These are phyloP conservation scores for Gopherus flavomarginatus DNA, from an alignment of 2,113 vertebrate genomes.

Conservation along the genomic window DNA sequence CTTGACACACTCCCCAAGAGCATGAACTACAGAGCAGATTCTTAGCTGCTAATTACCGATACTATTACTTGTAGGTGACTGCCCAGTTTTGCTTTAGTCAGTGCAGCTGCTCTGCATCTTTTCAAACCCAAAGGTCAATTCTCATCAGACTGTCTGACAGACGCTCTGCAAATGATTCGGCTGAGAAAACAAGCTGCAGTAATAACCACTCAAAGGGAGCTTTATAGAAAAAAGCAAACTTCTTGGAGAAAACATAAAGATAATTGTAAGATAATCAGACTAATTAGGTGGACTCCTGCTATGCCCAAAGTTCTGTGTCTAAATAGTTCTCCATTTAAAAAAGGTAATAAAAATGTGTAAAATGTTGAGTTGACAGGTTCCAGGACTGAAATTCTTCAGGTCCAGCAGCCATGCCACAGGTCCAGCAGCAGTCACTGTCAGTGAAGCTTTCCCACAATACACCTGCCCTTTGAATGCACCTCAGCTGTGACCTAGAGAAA, in stretches of 20 bases:
- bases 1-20: neutral
- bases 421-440: neutral
- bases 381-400: neutral
- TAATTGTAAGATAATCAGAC: constrained; percentile 46
- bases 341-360: neutral
- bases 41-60: neutral
- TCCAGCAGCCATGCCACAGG: neutral
- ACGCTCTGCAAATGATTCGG: constrained; percentile 53
- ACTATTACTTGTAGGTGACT: constrained; percentile 17
- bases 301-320: neutral
- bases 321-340: constrained; percentile 8
- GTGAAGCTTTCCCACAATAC: neutral
- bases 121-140: constrained; percentile 38
- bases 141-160: constrained; percentile 5
- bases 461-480: too few relatives aligned
- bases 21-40: neutral
- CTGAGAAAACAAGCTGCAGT: constrained; percentile 50
- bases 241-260: constrained; percentile 38
- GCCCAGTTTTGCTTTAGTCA: constrained; percentile 34
- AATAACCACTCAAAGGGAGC: constrained; percentile 55
- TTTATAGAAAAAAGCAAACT: constrained; percentile 43
- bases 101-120: constrained; percentile 43
- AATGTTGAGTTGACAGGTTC: neutral
- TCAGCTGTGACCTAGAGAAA: neutral
- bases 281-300: neutral